Conservation (phyloP, 2,888 invertebrate species). For the Lasioglossum malachurum region DNA sequence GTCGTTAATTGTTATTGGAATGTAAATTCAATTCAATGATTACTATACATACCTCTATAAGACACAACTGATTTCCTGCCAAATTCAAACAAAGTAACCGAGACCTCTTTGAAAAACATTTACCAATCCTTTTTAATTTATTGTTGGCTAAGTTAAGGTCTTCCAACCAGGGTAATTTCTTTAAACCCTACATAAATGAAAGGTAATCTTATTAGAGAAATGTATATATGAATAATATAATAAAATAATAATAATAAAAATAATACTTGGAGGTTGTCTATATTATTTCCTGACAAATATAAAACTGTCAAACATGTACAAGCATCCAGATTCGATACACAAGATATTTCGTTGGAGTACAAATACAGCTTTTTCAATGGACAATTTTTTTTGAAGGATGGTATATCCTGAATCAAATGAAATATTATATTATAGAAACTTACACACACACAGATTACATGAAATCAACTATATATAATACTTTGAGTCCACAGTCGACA, state of each 20-base stretch:
- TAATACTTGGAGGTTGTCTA: constrained; percentile 57
- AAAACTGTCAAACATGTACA: constrained; percentile 54
- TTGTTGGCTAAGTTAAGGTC: constrained; percentile 71
- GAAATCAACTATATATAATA: constrained; percentile 28
- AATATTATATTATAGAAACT: constrained; percentile 6
- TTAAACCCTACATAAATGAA: constrained; percentile 56
- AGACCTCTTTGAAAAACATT: constrained; percentile 56
- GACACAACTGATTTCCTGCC: constrained; percentile 67
- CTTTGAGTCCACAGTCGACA: constrained; percentile 70
- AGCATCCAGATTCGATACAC: constrained; percentile 61
- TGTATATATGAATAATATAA: background rate
- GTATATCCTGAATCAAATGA: constrained; percentile 60
- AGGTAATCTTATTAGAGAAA: background rate
- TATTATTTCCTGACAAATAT: constrained; percentile 69
- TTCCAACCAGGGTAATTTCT: constrained; percentile 49
- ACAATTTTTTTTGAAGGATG: constrained; percentile 47
- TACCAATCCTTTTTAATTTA: constrained; percentile 57
- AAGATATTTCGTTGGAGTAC: constrained; percentile 69
- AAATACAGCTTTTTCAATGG: constrained; percentile 68
- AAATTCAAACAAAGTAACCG: constrained; percentile 63
- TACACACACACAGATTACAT: background rate
- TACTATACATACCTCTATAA: constrained; percentile 58
- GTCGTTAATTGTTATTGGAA: constrained; percentile 4
- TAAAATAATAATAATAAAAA: background rate
- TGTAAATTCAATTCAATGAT: background rate